phyloP scores from a whole-genome alignment of 2,797 vertebrate species.

The Rhabdophis nuchalis region DNA sequence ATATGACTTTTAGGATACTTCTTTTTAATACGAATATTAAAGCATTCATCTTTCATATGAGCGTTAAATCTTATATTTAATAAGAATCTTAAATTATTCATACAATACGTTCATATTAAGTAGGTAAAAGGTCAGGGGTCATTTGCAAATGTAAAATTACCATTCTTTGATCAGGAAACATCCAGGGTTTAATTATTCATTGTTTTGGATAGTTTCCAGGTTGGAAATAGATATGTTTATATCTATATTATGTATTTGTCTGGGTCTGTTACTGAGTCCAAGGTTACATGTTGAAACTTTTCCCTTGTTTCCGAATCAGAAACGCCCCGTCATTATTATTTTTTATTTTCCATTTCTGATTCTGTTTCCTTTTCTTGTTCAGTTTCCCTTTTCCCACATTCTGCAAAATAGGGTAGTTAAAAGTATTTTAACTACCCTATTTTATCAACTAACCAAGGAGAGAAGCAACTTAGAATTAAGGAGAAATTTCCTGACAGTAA shows the following conservation, averaged over 20 bases:
- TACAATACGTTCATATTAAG: neutral
- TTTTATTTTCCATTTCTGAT: neutral
- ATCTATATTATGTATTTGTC: rapidly evolving
- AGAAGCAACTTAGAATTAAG: too few species aligned
- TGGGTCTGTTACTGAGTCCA: neutral
- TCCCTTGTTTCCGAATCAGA: neutral
- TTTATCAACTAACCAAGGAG: too few species aligned
- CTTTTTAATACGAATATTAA: neutral
- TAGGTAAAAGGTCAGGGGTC: neutral
- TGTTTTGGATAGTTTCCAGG: neutral
- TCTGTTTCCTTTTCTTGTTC: neutral
- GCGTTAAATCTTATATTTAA: neutral
- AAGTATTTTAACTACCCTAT: too few species aligned
- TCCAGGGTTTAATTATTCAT: neutral
- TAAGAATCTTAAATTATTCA: neutral
- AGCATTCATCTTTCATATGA: too few species aligned
- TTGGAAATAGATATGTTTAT: neutral
- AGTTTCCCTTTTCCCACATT: neutral
- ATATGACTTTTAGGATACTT: neutral
- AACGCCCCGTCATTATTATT: neutral
- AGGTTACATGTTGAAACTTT: neutral
- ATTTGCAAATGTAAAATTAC: neutral
- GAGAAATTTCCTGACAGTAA: too few species aligned
- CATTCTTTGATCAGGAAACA: neutral
- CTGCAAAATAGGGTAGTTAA: neutral